Conservation (phyloP, 2,797 vertebrate genomes). For the Hafferia zeledoni region DNA sequence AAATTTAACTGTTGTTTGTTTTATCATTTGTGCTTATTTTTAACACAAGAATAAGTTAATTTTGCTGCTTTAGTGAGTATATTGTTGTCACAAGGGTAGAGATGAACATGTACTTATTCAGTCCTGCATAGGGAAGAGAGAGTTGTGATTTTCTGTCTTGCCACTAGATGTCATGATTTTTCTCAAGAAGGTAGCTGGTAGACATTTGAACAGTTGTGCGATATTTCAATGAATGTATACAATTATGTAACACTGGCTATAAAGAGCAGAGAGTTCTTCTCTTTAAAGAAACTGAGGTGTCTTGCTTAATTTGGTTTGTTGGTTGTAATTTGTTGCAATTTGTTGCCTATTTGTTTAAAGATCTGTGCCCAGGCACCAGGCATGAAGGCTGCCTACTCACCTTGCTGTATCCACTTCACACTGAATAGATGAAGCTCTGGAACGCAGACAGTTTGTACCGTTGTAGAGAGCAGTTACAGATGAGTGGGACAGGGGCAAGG, state of each 20-base stretch:
- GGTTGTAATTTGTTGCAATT: background rate
- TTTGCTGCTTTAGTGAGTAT: background rate
- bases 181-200: conserved; percentile 4
- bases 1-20: background rate
- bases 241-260: background rate
- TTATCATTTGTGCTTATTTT: background rate
- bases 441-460: background rate
- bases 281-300: background rate
- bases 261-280: background rate
- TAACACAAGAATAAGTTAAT: background rate
- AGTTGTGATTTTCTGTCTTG: conserved; percentile 57
- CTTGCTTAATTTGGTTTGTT: background rate
- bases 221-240: background rate
- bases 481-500: background rate
- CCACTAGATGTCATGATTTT: conserved; percentile 76
- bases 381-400: background rate
- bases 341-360: background rate
- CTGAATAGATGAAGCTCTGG: background rate
- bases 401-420: background rate
- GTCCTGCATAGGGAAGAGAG: background rate
- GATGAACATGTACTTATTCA: background rate
- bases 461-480: background rate
- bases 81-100: background rate
- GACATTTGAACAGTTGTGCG: background rate
- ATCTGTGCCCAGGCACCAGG: rapidly evolving